phyloP scores from a whole-genome alignment of 2,113 vertebrate genomes.

The Macaca fascicularis region T2T-MFA8v1.1 NC_088378.1:85193501-85194000 shows the following conservation, averaged over 20 bases:
- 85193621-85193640: not conserved
- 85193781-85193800: not conserved
- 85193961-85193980: not conserved
- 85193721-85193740: not conserved
- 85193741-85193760: not conserved
- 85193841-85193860: not conserved
- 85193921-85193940: not conserved
- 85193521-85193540: slow-evolving; percentile 32
- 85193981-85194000: slow-evolving; percentile 36
- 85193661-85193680: slow-evolving; percentile 16
- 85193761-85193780: not conserved
- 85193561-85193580: not conserved
- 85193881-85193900: not conserved
- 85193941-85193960: not conserved
- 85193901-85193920: not conserved
- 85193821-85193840: not conserved
- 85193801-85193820: not conserved
- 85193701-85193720: not conserved
- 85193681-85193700: not conserved
- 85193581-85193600: slow-evolving; percentile 12
- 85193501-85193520: slow-evolving; percentile 53
- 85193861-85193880: not conserved
- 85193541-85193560: slow-evolving; percentile 33
- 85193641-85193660: slow-evolving; percentile 34
- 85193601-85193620: not conserved